A percentile compares a stretch with the other conserved stretches of the same genome.
Conservation (phyloP, 2,888 invertebrate species). For the Sminthurides aquaticus region DNA sequence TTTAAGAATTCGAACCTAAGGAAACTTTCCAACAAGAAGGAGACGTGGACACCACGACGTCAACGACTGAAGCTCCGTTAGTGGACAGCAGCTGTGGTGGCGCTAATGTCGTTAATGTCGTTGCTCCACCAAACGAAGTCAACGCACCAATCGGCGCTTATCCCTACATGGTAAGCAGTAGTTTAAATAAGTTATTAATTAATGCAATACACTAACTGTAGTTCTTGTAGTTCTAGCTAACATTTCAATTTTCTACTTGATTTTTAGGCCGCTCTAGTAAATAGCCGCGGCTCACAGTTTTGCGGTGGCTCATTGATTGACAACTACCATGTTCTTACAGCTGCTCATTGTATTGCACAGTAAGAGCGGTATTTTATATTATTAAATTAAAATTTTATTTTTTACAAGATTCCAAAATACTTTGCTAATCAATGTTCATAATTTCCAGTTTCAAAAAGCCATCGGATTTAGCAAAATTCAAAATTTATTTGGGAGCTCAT, state of each 20-base stretch:
- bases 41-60: background rate
- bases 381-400: background rate
- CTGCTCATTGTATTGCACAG: conserved; percentile 85
- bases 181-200: background rate
- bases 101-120: conserved; percentile 7
- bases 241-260: too few species aligned
- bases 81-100: conserved; percentile 1
- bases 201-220: conserved; percentile 4
- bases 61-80: background rate
- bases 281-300: conserved; percentile 24
- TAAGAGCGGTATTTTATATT: conserved; percentile 50
- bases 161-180: conserved; percentile 32
- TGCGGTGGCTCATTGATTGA: conserved; percentile 38
- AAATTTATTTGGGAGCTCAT: conserved; percentile 74
- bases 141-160: conserved; percentile 25
- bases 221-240: too few species aligned
- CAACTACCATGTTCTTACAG: conserved; percentile 67
- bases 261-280: conserved; percentile 36
- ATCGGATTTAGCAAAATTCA: conserved; percentile 75
- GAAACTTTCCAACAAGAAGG: background rate
- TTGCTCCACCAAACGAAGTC: conserved; percentile 4
- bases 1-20: background rate
- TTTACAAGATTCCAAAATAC: too few species aligned
- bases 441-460: conserved; percentile 48
- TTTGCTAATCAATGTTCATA: too few species aligned